A percentile compares a stretch with the other conserved stretches of the same genome.
Conservation (phyloP, 2,797 vertebrate species). For the Lepus townsendii region DNA sequence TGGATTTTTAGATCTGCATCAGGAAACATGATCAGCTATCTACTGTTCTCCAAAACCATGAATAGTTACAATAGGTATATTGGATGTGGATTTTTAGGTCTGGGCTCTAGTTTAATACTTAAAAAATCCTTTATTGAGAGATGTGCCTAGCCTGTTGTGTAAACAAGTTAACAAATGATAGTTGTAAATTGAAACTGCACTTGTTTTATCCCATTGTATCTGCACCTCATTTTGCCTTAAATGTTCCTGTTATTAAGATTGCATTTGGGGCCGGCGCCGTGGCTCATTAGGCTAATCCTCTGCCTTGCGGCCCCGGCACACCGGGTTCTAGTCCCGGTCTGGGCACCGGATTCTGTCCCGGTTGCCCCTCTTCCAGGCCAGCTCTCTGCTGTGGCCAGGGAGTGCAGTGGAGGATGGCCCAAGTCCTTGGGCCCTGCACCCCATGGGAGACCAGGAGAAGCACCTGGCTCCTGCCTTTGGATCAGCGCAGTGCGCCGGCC, state of each 20-base stretch:
- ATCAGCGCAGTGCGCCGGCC: too few relatives aligned
- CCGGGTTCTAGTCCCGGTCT: too few relatives aligned
- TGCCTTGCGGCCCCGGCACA: too few relatives aligned
- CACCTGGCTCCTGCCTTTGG: too few relatives aligned
- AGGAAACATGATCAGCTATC: background rate
- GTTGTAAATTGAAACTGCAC: constrained; percentile 25
- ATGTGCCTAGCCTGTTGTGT: background rate
- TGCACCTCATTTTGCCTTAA: constrained; percentile 30
- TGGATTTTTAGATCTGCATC: background rate
- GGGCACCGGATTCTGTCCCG: too few relatives aligned
- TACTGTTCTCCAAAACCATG: background rate
- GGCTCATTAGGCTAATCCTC: too few relatives aligned
- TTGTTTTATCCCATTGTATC: constrained; percentile 21
- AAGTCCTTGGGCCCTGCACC: too few relatives aligned
- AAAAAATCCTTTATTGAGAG: background rate
- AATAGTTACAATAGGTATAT: background rate
- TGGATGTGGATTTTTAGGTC: background rate
- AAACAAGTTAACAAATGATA: constrained; percentile 15
- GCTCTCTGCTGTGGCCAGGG: too few relatives aligned
- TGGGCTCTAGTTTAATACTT: background rate
- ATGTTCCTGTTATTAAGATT: too few relatives aligned
- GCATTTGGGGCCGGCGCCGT: background rate
- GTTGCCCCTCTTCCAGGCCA: too few relatives aligned
- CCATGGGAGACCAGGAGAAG: too few relatives aligned
- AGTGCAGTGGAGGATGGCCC: too few relatives aligned